Conservation (phyloP, 1,140 invertebrate genomes). For the Subanguina moxae region DNA sequence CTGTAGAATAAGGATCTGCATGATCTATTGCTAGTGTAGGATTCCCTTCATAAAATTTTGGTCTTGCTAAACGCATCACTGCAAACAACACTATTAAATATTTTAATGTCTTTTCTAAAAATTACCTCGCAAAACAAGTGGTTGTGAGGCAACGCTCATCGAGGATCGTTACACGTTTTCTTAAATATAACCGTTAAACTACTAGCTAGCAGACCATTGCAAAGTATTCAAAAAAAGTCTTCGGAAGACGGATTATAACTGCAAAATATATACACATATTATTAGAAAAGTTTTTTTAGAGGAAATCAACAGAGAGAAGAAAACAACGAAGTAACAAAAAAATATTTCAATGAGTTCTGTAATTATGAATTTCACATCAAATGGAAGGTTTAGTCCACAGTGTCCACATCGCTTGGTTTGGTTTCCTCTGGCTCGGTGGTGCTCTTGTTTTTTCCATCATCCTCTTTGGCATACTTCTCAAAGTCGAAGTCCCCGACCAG, state of each 20-base stretch:
- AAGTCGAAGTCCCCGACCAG: conserved; percentile 25
- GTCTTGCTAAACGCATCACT: conserved; percentile 90
- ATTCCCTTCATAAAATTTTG: conserved; percentile 72
- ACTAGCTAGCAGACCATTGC: no score
- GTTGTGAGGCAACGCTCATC: neutral
- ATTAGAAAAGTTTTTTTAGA: neutral
- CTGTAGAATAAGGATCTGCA: conserved; percentile 75
- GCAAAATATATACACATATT: neutral
- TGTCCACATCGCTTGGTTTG: conserved; percentile 2
- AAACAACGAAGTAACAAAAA: neutral
- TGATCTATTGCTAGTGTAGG: conserved; percentile 76
- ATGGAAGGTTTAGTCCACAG: neutral
- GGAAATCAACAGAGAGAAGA: neutral
- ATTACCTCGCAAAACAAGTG: neutral
- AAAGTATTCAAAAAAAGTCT: no score
- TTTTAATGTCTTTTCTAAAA: neutral
- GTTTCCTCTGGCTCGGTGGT: neutral
- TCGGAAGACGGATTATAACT: no score
- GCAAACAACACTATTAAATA: conserved; percentile 41
- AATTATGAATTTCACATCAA: neutral
- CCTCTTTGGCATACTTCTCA: conserved; percentile 25
- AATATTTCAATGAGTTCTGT: neutral
- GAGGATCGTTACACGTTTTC: no score
- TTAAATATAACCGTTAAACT: no score
- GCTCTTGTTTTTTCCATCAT: neutral